Base-by-base conservation (phyloP, 2,113 vertebrate species). In the Hippocampus abdominalis region DNA sequence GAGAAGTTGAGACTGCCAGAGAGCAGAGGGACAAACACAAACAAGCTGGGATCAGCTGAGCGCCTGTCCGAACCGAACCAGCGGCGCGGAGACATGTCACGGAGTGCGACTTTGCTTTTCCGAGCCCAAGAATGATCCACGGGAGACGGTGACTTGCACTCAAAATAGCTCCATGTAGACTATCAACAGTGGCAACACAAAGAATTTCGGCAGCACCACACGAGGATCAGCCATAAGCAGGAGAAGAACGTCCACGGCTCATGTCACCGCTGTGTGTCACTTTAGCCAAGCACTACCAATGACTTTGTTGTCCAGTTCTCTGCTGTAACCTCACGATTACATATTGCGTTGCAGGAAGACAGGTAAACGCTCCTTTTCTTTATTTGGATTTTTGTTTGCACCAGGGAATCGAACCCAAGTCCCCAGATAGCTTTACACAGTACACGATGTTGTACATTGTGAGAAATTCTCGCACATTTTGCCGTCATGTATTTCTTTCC, bases 11-110 rank as follows among this genome's bases (percentile, higher is more conserved):
- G 83, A 81, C 85, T 61, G 81, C 80, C 78, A 70, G 77, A 77
- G 77, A 88, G 84, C 84, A 82, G 84, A 88, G 86, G 88, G 91
- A 89, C 89, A 88, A 86, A 91, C 85, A 90, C 79, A 90, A 92
- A 91, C 91, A 91, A 87, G 79, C 82, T 64, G 73, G 74, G 81
- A 81, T 83, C 91, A 90, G 86, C 86, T 84, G 83, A 82, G 82
- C 80, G 79, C 68, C 76, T 71, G 73, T 64, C 75, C 78, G 83
- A 82, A 78, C 83, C 86, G 82, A 87, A 75, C 77, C 84, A 75
- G 81, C 73, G 46, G 69, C 78, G 32, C 72, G 73, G 29, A 60
- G 74, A 40, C 70, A 86, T 85, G 90, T 82, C 87, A 82, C 78
- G 73, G 75, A 67, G 29, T 32, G 62, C 70, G 72, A 67, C 54